These are phyloP conservation scores for Scaptomyza pallida DNA, from an alignment of 1,140 invertebrate genomes.

Conservation along the genomic window DNA sequence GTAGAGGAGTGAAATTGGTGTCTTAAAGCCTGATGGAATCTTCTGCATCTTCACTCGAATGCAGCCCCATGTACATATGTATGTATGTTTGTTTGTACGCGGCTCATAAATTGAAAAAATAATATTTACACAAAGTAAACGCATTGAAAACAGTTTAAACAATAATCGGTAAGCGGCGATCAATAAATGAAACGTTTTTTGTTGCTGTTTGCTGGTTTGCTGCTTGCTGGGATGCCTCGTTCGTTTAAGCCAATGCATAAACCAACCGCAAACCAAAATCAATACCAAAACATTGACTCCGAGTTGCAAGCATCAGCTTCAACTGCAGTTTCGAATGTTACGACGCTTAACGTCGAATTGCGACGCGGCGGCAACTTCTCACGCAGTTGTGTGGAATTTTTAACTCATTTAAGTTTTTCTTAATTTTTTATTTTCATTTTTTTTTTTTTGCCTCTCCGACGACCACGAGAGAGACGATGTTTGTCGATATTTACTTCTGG, in stretches of 20 bases:
- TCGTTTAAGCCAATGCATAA: conserved; percentile 34
- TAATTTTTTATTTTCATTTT: conserved; percentile 75
- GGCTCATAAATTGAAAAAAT: conserved; percentile 80
- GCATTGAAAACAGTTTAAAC: conserved; percentile 83
- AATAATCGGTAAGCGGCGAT: conserved; percentile 79
- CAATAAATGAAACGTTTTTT: conserved; percentile 64
- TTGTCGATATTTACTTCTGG: conserved; percentile 78
- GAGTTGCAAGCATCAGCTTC: conserved; percentile 10
- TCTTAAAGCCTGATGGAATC: conserved; percentile 5
- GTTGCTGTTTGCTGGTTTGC: conserved; percentile 7
- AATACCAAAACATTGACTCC: conserved; percentile 18
- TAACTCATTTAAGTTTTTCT: conserved; percentile 80
- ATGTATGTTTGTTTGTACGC: background rate
- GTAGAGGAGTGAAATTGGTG: background rate
- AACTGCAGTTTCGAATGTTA: conserved; percentile 13
- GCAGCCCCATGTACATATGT: no score
- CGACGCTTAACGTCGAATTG: conserved; percentile 9
- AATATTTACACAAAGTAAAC: conserved; percentile 80
- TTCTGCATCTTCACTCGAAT: conserved; percentile 7
- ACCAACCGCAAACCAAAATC: conserved; percentile 29
- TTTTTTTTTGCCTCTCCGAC: no score
- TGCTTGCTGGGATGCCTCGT: background rate
- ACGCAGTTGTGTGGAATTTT: conserved; percentile 79
- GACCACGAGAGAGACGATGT: conserved; percentile 33
- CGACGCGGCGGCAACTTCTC: conserved; percentile 70